phyloP scores from a whole-genome alignment of 2,797 vertebrate species.

The Sparidentex hasta region DNA sequence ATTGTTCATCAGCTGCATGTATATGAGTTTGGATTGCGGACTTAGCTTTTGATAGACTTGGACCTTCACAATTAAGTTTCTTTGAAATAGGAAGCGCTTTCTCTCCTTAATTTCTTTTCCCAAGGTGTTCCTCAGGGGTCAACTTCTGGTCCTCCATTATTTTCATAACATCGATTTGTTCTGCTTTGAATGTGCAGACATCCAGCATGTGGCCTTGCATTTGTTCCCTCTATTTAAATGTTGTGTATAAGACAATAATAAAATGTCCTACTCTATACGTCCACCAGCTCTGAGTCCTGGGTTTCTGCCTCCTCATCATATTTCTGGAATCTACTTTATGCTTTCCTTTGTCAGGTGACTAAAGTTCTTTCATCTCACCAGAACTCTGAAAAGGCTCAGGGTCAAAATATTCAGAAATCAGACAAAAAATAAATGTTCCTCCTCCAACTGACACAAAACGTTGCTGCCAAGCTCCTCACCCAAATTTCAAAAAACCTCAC shows the following conservation, averaged over 20 bases:
- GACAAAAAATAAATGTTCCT: neutral
- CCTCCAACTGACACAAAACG: neutral
- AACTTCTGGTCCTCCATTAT: neutral
- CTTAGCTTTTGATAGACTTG: neutral
- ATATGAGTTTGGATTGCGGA: neutral
- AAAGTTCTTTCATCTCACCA: neutral
- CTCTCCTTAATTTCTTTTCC: neutral
- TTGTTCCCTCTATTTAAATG: neutral
- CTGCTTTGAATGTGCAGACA: neutral
- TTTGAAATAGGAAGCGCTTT: neutral
- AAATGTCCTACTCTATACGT: neutral
- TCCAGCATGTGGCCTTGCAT: neutral
- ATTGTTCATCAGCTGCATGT: neutral
- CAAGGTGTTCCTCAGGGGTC: slow-evolving; percentile 15
- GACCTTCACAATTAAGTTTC: neutral
- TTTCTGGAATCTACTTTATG: neutral
- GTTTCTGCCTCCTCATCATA: neutral
- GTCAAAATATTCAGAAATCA: neutral
- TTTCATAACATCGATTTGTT: neutral
- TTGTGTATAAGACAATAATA: neutral
- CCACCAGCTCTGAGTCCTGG: no score
- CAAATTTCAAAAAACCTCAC: no score
- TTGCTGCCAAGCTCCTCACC: neutral
- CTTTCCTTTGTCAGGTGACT: neutral
- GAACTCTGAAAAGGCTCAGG: no score